phyloP scores from a whole-genome alignment of 2,888 invertebrate genomes.

The Conus canariensis region DNA sequence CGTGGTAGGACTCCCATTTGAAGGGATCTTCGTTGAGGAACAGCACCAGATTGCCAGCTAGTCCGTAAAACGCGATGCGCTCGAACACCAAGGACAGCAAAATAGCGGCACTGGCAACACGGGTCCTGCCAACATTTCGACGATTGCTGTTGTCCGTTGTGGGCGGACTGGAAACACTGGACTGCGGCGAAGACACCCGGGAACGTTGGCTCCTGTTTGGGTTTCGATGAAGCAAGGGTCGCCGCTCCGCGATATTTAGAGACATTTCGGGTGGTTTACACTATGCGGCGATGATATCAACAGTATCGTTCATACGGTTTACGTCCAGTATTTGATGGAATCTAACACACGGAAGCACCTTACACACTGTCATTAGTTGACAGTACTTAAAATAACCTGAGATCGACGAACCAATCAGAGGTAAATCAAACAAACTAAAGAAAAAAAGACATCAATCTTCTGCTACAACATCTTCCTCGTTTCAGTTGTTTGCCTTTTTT shows the following conservation, averaged over 20 bases:
- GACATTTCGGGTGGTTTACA: background rate
- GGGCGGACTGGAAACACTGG: background rate
- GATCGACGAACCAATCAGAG: background rate
- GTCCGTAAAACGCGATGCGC: constrained; percentile 70
- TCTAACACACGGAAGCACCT: too few species aligned
- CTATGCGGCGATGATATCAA: too few species aligned
- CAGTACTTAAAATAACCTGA: too few species aligned
- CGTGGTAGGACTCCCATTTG: constrained; percentile 78
- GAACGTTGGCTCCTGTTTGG: background rate
- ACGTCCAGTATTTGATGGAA: too few species aligned
- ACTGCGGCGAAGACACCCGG: background rate
- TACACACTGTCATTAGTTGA: too few species aligned
- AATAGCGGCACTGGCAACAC: constrained; percentile 56
- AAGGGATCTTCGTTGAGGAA: constrained; percentile 72
- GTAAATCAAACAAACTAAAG: background rate
- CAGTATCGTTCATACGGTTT: too few species aligned
- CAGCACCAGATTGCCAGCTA: constrained; percentile 75
- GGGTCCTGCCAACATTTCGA: constrained; percentile 21
- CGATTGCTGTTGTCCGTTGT: background rate
- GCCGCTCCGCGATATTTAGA: background rate
- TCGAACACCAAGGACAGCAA: constrained; percentile 68
- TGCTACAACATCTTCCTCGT: too few species aligned
- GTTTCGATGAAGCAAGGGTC: constrained; percentile 13
- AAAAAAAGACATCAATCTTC: background rate
- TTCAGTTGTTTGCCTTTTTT: background rate